Base-by-base conservation (phyloP, 2,888 invertebrate species). In the Lepas anatifera region DNA sequence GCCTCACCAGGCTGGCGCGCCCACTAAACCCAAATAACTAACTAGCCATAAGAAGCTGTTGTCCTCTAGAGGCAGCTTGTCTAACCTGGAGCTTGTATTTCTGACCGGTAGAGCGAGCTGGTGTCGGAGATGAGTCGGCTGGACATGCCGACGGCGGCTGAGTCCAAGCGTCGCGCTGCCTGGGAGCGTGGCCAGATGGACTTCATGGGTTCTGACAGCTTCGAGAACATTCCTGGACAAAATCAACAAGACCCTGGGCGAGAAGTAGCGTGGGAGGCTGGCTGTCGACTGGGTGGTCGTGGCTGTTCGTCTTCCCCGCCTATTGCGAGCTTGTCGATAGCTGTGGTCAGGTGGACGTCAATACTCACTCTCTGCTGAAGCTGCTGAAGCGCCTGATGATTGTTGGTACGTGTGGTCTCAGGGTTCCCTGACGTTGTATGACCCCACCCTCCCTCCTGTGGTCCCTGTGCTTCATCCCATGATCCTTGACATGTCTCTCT, bases 161-260 rank as follows among this genome's bases (percentile, higher is more conserved):
- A 58, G 32, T 10, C 35, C 22, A 35, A 18, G 18, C 73, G 74
- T 10, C 73, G 72, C 32, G 71, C 72, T 39, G 89, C 90, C 75
- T 94, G 94, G 94, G 94, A 94, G 83, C 88, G 90, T 69, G 99
- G 99, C 69, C 89, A 92, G 78, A 91, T 96, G 72, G 99, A 99
- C 80, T 99, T 96, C 80, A 81, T 92, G 84, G 98, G 98, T 52
- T 87, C 87, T 69, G 99, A 99, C 81, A 89, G 94, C 43, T 99
- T 97, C 78, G 92, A 90, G 69, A 97, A 97, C 81, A 98, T 99
- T 78, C n/a, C 92, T 93, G 90, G 89, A 88, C 76, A 94, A 92
- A 81, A 91, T 97, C 74, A 88, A 90, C 18, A 43, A 69, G 35
- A 46, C 39, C 32, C 29, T 39, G 58, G 3, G 2, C 25, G 22